Evolutionary conservation across 2,113 vertebrate genomes (phyloP).

Genomic region (Seriola dumerili): DNA sequence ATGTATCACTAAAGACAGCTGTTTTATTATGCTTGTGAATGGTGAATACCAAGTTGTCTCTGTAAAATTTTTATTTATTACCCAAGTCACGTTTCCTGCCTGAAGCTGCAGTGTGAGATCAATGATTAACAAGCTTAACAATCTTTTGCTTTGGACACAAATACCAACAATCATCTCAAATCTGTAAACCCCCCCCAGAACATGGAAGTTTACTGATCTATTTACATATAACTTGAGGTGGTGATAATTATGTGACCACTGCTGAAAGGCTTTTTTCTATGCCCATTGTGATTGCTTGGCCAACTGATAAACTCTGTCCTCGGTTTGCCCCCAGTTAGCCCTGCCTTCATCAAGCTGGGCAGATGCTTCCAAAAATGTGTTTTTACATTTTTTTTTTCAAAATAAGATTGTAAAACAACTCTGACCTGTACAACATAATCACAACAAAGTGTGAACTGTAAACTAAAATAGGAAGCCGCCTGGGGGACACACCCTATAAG

Average conservation of each 20-base stretch:
- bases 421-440: background rate
- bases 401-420: background rate
- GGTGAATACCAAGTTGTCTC: background rate
- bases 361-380: background rate
- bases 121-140: background rate
- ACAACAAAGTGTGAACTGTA: background rate
- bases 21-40: background rate
- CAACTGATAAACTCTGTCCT: constrained; percentile 4
- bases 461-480: background rate
- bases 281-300: background rate
- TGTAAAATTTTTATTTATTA: background rate
- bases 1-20: background rate
- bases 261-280: background rate
- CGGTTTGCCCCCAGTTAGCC: background rate
- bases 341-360: background rate
- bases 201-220: too few relatives aligned
- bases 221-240: background rate
- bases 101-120: background rate
- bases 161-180: background rate
- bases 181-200: too few relatives aligned
- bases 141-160: background rate
- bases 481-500: background rate
- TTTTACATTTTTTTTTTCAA: background rate
- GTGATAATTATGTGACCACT: background rate
- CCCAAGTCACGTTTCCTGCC: background rate